A percentile compares a stretch with the other conserved stretches of the same genome.
Evolutionary conservation across 2,113 vertebrate species (phyloP).

Genomic region (Rana temporaria): DNA sequence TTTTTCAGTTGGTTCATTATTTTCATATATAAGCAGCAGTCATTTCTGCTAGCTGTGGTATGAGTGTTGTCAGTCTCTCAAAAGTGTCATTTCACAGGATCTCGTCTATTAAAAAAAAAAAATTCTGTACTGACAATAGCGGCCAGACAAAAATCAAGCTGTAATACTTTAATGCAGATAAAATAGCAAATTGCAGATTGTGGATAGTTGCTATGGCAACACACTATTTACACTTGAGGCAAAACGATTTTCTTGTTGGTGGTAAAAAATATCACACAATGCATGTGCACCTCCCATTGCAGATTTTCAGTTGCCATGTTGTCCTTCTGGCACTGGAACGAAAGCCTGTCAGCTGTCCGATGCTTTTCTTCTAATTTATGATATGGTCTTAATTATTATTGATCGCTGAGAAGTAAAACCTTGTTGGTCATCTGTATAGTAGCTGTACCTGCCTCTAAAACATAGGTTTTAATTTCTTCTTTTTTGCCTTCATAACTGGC

Average conservation of each 20-base stretch:
- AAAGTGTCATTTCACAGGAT: too few relatives aligned
- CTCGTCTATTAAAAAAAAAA: too few relatives aligned
- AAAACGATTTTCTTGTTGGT: too few relatives aligned
- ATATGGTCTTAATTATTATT: conserved; percentile 3
- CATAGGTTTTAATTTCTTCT: conserved; percentile 88
- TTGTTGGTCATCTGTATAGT: not conserved
- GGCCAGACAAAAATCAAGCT: too few relatives aligned
- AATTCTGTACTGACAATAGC: too few relatives aligned
- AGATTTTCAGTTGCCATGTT: not conserved
- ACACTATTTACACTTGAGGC: too few relatives aligned
- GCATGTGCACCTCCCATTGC: not conserved
- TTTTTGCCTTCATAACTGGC: conserved; percentile 93
- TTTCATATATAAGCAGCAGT: too few relatives aligned
- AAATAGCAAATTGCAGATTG: too few relatives aligned
- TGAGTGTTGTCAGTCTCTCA: too few relatives aligned
- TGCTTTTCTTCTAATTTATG: not conserved
- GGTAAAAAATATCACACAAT: not conserved
- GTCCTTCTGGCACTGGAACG: not conserved
- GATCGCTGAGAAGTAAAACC: not conserved
- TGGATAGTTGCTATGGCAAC: too few relatives aligned
- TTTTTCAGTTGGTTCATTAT: not conserved
- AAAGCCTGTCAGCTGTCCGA: not conserved
- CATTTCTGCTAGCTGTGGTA: too few relatives aligned
- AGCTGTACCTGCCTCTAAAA: conserved; percentile 21
- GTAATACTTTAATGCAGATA: too few relatives aligned